These are phyloP conservation scores for Philantomba maxwellii DNA, from an alignment of 2,113 vertebrate genomes.

Conservation along the genomic window DNA sequence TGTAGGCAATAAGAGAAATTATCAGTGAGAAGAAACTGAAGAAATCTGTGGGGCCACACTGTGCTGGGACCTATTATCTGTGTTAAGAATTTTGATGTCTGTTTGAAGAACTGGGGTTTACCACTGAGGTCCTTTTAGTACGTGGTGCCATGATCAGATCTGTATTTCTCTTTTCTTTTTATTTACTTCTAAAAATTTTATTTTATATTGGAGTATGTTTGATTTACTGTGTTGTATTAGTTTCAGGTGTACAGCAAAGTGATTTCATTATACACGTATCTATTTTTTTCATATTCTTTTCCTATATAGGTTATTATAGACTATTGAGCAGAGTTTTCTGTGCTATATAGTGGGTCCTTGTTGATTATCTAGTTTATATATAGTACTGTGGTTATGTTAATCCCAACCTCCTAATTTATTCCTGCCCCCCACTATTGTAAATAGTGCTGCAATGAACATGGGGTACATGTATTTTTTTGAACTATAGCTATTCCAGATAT, in stretches of 20 bases:
- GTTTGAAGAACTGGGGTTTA: background rate
- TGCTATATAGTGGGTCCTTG: background rate
- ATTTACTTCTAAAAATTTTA: background rate
- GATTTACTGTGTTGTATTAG: background rate
- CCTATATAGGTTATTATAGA: background rate
- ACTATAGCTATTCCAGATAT: background rate
- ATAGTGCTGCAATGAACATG: background rate
- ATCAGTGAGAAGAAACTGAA: background rate
- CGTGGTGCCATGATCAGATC: background rate
- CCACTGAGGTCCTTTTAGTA: background rate
- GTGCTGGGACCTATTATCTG: no score
- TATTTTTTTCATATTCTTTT: background rate
- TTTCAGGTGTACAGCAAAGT: background rate
- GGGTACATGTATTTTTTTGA: background rate
- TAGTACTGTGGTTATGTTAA: background rate
- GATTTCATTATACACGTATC: background rate
- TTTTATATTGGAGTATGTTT: background rate
- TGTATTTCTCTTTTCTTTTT: background rate
- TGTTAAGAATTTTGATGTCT: background rate
- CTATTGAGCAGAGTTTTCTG: background rate
- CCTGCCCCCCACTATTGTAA: background rate
- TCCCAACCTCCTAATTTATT: background rate
- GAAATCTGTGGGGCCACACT: background rate
- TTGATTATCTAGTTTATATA: background rate
- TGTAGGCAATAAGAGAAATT: background rate